A percentile compares a stretch with the other conserved stretches of the same genome.
These are phyloP conservation scores for Proctacanthus coquilletti DNA, from an alignment of 1,140 invertebrate genomes.

Conservation along the genomic window DNA sequence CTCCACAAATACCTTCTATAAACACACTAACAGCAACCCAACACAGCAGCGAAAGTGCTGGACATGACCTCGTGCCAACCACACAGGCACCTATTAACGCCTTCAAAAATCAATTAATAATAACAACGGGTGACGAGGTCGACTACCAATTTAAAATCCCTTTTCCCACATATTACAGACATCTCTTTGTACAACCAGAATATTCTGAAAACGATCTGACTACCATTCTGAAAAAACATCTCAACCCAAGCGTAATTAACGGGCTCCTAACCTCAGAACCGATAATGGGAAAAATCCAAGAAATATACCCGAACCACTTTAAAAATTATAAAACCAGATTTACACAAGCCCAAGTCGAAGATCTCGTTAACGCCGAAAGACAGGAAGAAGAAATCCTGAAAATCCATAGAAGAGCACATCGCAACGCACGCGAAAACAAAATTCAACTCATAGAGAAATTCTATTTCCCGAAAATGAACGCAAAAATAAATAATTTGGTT, in stretches of 20 bases:
- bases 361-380: slow-evolving; percentile 2
- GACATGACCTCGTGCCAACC: no score
- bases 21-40: no score
- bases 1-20: no score
- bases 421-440: slow-evolving; percentile 6
- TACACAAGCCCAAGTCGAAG: slow-evolving; percentile 3
- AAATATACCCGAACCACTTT: slow-evolving; percentile 4
- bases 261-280: neutral
- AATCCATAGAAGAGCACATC: slow-evolving; percentile 4
- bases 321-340: slow-evolving; percentile 4
- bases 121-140: slow-evolving; percentile 4
- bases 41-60: no score
- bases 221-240: neutral
- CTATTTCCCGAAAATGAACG: slow-evolving; percentile 6
- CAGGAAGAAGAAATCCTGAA: slow-evolving; percentile 7
- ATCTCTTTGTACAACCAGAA: neutral
- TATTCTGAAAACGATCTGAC: neutral
- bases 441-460: slow-evolving; percentile 6
- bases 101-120: slow-evolving; percentile 9
- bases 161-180: neutral
- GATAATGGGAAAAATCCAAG: slow-evolving; percentile 4
- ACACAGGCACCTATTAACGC: slow-evolving; percentile 7
- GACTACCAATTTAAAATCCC: neutral
- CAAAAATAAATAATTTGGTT: slow-evolving; percentile 6
- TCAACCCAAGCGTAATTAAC: slow-evolving; percentile 2